Base-by-base conservation (phyloP, 1,140 invertebrate genomes). In the Bombus confusus region DNA sequence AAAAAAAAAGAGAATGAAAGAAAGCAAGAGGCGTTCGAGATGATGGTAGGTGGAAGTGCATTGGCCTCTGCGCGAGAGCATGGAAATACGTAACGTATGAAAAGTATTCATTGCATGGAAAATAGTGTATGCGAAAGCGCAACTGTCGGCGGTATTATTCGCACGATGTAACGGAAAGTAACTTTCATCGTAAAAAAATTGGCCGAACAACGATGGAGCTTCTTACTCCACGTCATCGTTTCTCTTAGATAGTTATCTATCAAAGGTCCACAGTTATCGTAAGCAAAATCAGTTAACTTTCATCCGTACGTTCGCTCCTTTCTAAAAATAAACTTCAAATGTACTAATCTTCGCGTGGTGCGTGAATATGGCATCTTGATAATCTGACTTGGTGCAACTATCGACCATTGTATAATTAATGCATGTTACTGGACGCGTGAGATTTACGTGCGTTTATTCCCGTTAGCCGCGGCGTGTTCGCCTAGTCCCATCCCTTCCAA, bases 391-490 rank as follows among this genome's bases (percentile, higher is more conserved):
- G n/a, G 0, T 69, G 18, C 37, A 15, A 10, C 62, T 6, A 43
- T 47, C 57, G 31, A n/a, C 47, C 10, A 43, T 25, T 43, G 68
- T 62, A n/a, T 79, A 85, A 88, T 86, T 83, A 86, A 88, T 77
- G 31, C 71, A 18, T 59, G 52, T 37, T 39, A 12, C 73, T 47
- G n/a, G 43, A 74, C 68, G 77, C 68, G 80, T 85, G 66, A 83
- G 73, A 86, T 75, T 83, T 64, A 64, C 81, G 39, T 31, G 82
- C 28, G 76, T 73, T 69, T 81, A 77, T 83, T 90, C 82, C 75
- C 62, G 86, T 90, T 90, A 87, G 79, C 37, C 85, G 43, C 77
- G 39, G 66, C 83, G 59, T 69, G 80, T 86, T 87, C 83, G 34
- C 66, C 73, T 76, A 69, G 86, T 66, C 77, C 22, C 71, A 71